Conservation (phyloP, 1,140 invertebrate genomes). For the Ephestia elutella region DNA sequence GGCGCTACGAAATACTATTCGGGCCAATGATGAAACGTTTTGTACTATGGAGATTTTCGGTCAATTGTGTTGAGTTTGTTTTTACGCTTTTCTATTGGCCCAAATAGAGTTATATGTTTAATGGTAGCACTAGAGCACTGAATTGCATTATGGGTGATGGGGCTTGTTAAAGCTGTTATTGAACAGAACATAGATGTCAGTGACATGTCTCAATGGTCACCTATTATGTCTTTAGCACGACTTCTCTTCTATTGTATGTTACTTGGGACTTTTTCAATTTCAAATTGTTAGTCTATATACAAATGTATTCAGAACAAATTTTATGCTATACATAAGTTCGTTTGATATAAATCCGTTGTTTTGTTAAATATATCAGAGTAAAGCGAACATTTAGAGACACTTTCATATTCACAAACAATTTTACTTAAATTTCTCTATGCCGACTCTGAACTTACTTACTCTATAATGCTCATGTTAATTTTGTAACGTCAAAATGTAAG, state of each 20-base stretch:
- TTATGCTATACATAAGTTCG: no score
- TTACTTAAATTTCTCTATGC: neutral
- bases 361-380: no score
- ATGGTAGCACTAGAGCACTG: slow-evolving; percentile 55
- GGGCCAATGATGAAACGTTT: slow-evolving; percentile 1
- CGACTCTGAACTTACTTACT: neutral
- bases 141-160: slow-evolving; percentile 51
- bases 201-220: neutral
- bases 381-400: neutral
- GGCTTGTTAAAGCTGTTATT: slow-evolving; percentile 32
- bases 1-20: neutral
- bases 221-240: slow-evolving; percentile 4
- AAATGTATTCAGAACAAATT: no score
- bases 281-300: no score
- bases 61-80: slow-evolving; percentile 2
- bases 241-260: neutral
- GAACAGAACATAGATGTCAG: slow-evolving; percentile 9
- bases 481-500: no score
- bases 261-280: neutral
- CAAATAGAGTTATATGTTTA: slow-evolving; percentile 16
- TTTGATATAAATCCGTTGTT: no score
- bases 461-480: neutral
- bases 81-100: slow-evolving; percentile 7
- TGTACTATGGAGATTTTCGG: neutral
- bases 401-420: neutral